A percentile compares a stretch with the other conserved stretches of the same genome.
phyloP scores from a whole-genome alignment of 2,797 vertebrate species.

The Malurus leucopterus region DNA sequence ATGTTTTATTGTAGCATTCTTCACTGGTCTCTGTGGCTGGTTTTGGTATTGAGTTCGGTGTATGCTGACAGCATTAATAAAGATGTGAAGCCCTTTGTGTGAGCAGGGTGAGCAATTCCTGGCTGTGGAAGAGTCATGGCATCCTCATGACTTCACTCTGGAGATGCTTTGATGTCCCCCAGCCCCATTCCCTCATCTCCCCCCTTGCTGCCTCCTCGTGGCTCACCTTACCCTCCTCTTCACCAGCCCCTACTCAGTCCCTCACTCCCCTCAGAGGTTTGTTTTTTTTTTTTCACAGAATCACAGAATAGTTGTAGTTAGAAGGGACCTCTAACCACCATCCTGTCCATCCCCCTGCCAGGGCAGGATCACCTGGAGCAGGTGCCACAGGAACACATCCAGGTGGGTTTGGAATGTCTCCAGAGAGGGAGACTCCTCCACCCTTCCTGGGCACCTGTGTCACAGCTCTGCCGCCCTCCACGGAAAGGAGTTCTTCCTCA shows the following conservation, averaged over 20 bases:
- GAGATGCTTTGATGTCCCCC: too few relatives aligned
- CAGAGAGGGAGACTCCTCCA: accelerated
- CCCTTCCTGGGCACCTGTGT: neutral
- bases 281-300: neutral
- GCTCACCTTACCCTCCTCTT: neutral
- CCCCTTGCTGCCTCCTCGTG: neutral
- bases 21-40: neutral
- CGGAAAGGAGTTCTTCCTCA: accelerated
- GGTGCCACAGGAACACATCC: neutral
- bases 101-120: neutral
- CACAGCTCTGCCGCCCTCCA: neutral
- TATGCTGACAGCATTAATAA: neutral
- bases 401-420: neutral
- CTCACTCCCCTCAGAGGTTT: neutral
- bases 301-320: neutral
- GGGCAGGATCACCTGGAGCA: neutral
- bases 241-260: neutral
- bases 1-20: neutral
- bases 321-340: neutral
- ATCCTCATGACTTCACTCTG: neutral
- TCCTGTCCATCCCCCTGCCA: neutral
- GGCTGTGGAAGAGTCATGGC: neutral
- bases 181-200: too few relatives aligned
- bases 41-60: neutral
- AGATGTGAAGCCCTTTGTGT: neutral